These are phyloP conservation scores for Triops longicaudatus DNA, from an alignment of 1,140 invertebrate genomes.

Conservation along the genomic window DNA sequence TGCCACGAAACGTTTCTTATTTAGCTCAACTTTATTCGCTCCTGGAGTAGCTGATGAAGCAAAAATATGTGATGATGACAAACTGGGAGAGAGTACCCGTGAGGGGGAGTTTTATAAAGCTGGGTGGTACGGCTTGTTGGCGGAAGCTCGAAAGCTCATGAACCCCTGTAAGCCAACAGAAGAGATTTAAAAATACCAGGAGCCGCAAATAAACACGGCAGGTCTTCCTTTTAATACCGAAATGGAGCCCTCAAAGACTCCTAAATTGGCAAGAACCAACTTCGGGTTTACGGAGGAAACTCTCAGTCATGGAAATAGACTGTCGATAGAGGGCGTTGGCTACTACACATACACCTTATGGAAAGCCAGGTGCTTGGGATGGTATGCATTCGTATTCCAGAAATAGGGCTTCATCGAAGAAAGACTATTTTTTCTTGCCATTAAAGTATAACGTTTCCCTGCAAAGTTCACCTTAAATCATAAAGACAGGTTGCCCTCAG, in stretches of 20 bases:
- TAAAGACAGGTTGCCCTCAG: too few relatives aligned
- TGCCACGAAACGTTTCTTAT: too few relatives aligned
- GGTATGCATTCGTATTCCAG: not conserved
- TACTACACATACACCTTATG: not conserved
- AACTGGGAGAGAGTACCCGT: not conserved
- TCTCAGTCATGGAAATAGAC: not conserved
- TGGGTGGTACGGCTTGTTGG: not conserved
- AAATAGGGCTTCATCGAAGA: too few relatives aligned
- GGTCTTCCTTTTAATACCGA: not conserved
- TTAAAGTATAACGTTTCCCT: too few relatives aligned
- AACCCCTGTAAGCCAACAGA: not conserved
- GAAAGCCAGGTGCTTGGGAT: not conserved
- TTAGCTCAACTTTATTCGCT: too few relatives aligned
- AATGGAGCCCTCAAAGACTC: not conserved
- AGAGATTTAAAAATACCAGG: not conserved
- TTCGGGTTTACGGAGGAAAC: not conserved
- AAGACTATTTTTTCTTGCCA: too few relatives aligned
- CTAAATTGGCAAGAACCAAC: not conserved
- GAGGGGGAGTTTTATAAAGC: not conserved
- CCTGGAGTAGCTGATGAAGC: too few relatives aligned
- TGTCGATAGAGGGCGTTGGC: not conserved
- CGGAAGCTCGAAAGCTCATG: not conserved
- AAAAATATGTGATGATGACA: not conserved
- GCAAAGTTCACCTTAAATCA: too few relatives aligned
- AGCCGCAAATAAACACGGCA: not conserved